These are phyloP conservation scores for Euplagia quadripunctaria DNA, from an alignment of 2,888 invertebrate species.

Conservation along the genomic window DNA sequence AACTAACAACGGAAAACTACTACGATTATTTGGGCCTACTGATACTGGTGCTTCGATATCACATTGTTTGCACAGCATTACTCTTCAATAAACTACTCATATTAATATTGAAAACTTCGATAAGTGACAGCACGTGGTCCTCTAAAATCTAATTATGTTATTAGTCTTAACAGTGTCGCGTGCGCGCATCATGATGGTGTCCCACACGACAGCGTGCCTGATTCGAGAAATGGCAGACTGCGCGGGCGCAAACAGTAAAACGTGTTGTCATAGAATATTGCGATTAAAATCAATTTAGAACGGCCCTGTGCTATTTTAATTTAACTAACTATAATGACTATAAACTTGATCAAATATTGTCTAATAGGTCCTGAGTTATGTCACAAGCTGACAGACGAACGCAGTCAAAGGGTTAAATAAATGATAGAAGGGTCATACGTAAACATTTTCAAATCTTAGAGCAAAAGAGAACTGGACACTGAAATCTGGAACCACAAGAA, in stretches of 20 bases:
- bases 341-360: background rate
- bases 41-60: background rate
- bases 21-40: conserved; percentile 9
- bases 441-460: background rate
- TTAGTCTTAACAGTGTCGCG: conserved; percentile 38
- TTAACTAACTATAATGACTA: background rate
- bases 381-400: background rate
- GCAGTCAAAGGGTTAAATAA: too few relatives aligned
- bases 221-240: conserved; percentile 38
- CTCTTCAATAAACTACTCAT: conserved; percentile 13
- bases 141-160: conserved; percentile 48
- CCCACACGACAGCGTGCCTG: background rate
- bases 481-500: background rate
- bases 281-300: conserved; percentile 1
- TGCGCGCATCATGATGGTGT: conserved; percentile 21
- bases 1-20: background rate
- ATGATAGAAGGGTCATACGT: too few relatives aligned
- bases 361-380: background rate
- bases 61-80: conserved; percentile 29
- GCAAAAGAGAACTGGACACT: background rate
- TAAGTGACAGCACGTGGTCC: conserved; percentile 28
- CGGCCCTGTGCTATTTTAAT: conserved; percentile 1
- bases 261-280: conserved; percentile 26
- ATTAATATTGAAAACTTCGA: conserved; percentile 37
- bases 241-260: conserved; percentile 33